These are phyloP conservation scores for Lepisosteus osseus DNA, from an alignment of 2,113 vertebrate species.

Conservation along the genomic window DNA sequence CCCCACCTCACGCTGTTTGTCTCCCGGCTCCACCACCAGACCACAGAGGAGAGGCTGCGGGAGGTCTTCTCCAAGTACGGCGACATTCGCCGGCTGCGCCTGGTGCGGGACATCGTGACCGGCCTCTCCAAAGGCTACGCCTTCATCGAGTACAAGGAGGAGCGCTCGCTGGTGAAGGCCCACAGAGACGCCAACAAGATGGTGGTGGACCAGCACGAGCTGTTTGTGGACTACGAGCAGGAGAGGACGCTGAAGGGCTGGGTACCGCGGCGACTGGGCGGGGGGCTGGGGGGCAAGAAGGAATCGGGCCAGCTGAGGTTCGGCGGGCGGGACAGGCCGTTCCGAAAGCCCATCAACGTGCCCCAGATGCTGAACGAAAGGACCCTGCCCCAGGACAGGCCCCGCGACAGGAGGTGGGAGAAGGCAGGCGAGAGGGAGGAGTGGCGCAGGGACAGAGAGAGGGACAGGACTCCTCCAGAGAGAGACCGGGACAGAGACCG, in stretches of 20 bases:
- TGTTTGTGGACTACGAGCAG: slow-evolving; percentile 90
- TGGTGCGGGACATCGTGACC: slow-evolving; percentile 88
- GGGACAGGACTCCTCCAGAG: slow-evolving; percentile 47
- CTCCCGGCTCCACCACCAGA: slow-evolving; percentile 83
- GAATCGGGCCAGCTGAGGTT: slow-evolving; percentile 93
- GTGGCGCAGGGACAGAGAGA: slow-evolving; percentile 63
- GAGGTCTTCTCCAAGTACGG: slow-evolving; percentile 88
- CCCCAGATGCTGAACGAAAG: slow-evolving; percentile 54
- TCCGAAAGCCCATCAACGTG: slow-evolving; percentile 88
- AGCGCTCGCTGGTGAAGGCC: slow-evolving; percentile 76
- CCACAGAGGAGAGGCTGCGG: slow-evolving; percentile 82
- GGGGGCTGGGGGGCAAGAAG: slow-evolving; percentile 90
- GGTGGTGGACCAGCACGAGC: slow-evolving; percentile 85
- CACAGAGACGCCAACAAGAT: slow-evolving; percentile 87
- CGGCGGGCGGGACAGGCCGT: slow-evolving; percentile 90
- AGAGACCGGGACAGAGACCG: slow-evolving; percentile 52
- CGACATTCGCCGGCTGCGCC: slow-evolving; percentile 78
- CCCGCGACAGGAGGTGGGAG: slow-evolving; percentile 56
- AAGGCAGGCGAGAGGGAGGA: slow-evolving; percentile 68
- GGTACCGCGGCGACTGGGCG: slow-evolving; percentile 87
- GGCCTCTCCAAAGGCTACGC: slow-evolving; percentile 91
- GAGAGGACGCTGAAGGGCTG: slow-evolving; percentile 88
- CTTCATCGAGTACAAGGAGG: slow-evolving; percentile 90
- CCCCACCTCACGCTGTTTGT: slow-evolving; percentile 88
- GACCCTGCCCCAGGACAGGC: slow-evolving; percentile 59